A percentile compares a stretch with the other conserved stretches of the same genome.
Conservation (phyloP, 2,888 invertebrate genomes). For the Drosophila nigricruria region DNA sequence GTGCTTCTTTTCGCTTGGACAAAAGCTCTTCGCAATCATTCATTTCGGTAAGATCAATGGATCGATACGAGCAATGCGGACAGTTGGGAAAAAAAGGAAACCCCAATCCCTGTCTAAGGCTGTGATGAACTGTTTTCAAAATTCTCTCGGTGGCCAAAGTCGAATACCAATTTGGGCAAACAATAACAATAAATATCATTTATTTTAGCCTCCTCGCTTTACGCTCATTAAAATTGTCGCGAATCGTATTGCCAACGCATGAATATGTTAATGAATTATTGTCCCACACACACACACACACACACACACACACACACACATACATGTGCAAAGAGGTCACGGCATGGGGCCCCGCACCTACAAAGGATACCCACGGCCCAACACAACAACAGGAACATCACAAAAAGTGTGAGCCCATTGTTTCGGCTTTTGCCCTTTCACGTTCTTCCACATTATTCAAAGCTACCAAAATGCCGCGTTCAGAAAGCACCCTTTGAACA, state of each 20-base stretch:
- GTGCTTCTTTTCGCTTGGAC: constrained; percentile 37
- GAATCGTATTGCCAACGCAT: constrained; percentile 65
- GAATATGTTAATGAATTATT: constrained; percentile 78
- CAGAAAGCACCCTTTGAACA: constrained; percentile 1
- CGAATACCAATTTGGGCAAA: constrained; percentile 39
- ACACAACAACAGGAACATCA: constrained; percentile 2
- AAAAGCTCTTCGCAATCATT: constrained; percentile 69
- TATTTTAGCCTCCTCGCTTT: constrained; percentile 55
- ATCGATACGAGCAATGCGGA: constrained; percentile 70
- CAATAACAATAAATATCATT: constrained; percentile 66
- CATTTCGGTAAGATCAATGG: constrained; percentile 81
- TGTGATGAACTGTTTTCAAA: constrained; percentile 77
- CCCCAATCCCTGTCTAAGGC: constrained; percentile 32
- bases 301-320: neutral
- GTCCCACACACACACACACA: constrained; percentile 12
- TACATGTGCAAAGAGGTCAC: constrained; percentile 19
- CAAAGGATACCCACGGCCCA: neutral
- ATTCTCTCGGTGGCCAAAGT: constrained; percentile 40
- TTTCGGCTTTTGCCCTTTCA: constrained; percentile 26
- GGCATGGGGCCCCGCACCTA: constrained; percentile 29
- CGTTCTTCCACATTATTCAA: constrained; percentile 20
- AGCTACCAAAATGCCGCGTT: constrained; percentile 13
- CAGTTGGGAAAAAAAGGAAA: constrained; percentile 62
- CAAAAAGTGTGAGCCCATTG: constrained; percentile 46
- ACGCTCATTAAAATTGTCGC: constrained; percentile 77